phyloP scores from a whole-genome alignment of 1,140 invertebrate species.

The Panagrolaimus sp. region DNA sequence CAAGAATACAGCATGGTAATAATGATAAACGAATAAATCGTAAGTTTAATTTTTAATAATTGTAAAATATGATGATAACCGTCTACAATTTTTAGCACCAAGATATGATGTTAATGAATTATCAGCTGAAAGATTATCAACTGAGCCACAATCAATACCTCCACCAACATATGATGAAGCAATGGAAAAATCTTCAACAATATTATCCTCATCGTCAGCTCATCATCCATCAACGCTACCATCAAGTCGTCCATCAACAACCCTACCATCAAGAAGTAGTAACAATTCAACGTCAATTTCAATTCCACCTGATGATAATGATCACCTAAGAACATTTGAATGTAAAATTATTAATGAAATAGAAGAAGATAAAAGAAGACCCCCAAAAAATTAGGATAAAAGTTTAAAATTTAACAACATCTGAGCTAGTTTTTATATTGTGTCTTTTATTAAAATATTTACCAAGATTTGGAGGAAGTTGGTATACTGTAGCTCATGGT shows the following conservation, averaged over 20 bases:
- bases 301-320: no score
- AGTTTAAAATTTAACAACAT: no score
- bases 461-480: no score
- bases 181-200: not conserved
- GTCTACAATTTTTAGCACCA: not conserved
- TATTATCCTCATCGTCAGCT: not conserved
- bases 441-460: no score
- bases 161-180: slow-evolving; percentile 11
- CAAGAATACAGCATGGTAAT: not conserved
- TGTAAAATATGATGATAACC: not conserved
- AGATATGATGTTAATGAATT: not conserved
- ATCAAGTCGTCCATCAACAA: not conserved
- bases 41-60: not conserved
- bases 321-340: no score
- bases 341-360: no score
- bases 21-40: not conserved
- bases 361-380: no score
- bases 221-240: not conserved
- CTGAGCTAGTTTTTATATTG: no score
- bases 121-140: not conserved
- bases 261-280: not conserved
- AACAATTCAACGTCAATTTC: no score
- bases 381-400: no score
- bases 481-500: no score
- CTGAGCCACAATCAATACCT: not conserved